Evolutionary conservation across 2,797 vertebrate species (phyloP), one percentile per base, ranked within the genome.

Genomic region (Neoniphon sammara): DNA sequence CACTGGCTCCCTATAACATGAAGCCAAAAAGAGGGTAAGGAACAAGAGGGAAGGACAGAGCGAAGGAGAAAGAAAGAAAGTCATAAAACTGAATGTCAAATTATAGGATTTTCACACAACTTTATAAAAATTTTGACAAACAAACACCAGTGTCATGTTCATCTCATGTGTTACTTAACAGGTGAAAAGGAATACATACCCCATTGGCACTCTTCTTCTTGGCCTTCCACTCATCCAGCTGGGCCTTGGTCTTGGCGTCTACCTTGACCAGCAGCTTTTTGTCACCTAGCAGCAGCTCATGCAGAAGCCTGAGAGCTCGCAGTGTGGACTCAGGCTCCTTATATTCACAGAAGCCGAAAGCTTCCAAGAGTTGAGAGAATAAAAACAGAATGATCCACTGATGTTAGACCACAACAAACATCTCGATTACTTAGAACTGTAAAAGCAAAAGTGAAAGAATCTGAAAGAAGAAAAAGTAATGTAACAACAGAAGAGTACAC

Each of bases 291-390:
- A 98, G 96, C 66, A 99, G 93, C 91, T 99, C 98, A 34, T 99
- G 98, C 9, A 99, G 94, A 55, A 99, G 94, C 83, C 98, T 94
- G 70, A 99, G 94, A 8, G 98, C 95, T 60, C 98, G 95, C 20
- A 99, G 93, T 0, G 98, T 98, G 9, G 98, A 99, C 80, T 99
- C 98, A 3, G 98, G 98, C 81, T 99, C 98, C 88, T 99, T 99
- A 85, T 99, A 99, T 77, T 99, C 98, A 88, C 98, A 99, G 94
- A 99, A 99, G 12, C 98, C 98, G 89, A 99, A 99, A 3, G 98
- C 98, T 99, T 69, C 7, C 17, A 52, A 46, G 39, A 70, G 61
- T 54, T 17, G 15, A 55, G 31, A 67, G 8, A 2, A 70, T 14
- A 73, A 17, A 55, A 5, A 31, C 7, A 36, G 30, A 63, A 70